A percentile compares a stretch with the other conserved stretches of the same genome.
Evolutionary conservation across 2,797 vertebrate genomes (phyloP).

Genomic region (Champsocephalus gunnari): DNA sequence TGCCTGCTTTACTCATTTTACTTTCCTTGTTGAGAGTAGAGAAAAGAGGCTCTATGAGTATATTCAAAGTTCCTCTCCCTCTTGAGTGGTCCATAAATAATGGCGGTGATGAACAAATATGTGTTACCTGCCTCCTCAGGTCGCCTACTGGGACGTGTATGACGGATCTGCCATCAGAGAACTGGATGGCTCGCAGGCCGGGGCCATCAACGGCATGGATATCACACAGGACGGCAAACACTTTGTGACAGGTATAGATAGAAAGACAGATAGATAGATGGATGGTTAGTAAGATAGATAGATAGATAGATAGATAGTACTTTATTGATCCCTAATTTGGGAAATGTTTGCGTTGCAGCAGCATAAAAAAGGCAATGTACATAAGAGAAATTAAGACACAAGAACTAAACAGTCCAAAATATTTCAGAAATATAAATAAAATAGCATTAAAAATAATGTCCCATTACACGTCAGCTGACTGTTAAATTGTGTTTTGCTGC

Average conservation of each 20-base stretch:
- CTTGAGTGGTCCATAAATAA: not conserved
- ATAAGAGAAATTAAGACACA: too few relatives aligned
- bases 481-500: not conserved
- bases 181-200: slow-evolving; percentile 86
- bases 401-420: too few relatives aligned
- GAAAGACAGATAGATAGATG: too few relatives aligned
- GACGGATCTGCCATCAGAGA: slow-evolving; percentile 88
- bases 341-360: too few relatives aligned
- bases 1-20: not conserved
- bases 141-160: slow-evolving; percentile 91
- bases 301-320: too few relatives aligned
- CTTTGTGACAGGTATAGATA: slow-evolving; percentile 88
- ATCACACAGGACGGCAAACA: slow-evolving; percentile 85
- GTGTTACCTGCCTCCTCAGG: slow-evolving; percentile 69
- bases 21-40: not conserved
- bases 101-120: not conserved
- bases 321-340: too few relatives aligned
- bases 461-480: not conserved
- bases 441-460: not conserved
- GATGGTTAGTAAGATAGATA: too few relatives aligned
- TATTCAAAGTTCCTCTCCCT: not conserved
- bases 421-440: too few relatives aligned
- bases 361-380: too few relatives aligned
- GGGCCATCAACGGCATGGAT: slow-evolving; percentile 89
- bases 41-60: too few relatives aligned